Evolutionary conservation across 1,140 invertebrate genomes (phyloP).

Genomic region (Mesaphorura yosii): DNA sequence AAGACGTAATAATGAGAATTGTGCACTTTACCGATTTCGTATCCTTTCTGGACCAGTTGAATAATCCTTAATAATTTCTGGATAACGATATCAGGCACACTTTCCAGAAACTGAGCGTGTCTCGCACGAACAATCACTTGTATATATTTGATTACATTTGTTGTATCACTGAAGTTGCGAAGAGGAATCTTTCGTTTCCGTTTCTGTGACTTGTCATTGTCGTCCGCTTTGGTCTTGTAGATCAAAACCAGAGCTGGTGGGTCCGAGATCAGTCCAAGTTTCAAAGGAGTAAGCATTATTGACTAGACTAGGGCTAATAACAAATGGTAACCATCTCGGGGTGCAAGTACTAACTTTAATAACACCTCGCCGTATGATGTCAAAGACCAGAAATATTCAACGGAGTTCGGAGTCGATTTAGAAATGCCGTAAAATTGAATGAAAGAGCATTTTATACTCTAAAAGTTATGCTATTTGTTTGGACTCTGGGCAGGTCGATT

Average conservation of each 20-base stretch:
- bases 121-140: constrained; percentile 9
- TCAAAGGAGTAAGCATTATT: too few species aligned
- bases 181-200: constrained; percentile 25
- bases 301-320: too few species aligned
- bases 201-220: background rate
- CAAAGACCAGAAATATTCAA: too few species aligned
- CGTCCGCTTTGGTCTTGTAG: background rate
- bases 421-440: too few species aligned
- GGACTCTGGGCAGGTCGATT: too few species aligned
- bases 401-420: too few species aligned
- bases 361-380: too few species aligned
- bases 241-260: constrained; percentile 18
- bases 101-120: constrained; percentile 11
- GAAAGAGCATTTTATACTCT: too few species aligned
- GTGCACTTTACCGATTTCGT: constrained; percentile 11
- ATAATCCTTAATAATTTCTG: constrained; percentile 25
- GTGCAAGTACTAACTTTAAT: too few species aligned
- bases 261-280: constrained; percentile 20
- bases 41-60: constrained; percentile 23
- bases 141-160: constrained; percentile 14
- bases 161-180: constrained; percentile 18
- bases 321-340: too few species aligned
- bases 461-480: too few species aligned
- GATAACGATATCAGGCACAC: constrained; percentile 8
- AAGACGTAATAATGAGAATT: background rate